A percentile compares a stretch with the other conserved stretches of the same genome.
Conservation (phyloP, 1,140 invertebrate genomes). For the Macrobrachium rosenbergii region DNA sequence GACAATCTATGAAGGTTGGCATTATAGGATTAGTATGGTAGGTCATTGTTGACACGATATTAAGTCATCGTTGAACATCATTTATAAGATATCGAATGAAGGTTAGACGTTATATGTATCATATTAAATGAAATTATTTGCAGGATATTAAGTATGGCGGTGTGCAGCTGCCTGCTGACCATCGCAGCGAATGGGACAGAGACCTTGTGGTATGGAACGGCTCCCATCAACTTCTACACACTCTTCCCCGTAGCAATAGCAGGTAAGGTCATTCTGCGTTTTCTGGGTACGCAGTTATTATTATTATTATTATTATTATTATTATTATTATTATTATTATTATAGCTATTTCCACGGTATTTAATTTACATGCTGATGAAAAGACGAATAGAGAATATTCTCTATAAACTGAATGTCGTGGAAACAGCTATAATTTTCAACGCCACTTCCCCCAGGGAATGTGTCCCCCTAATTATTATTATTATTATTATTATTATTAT, state of each 20-base stretch:
- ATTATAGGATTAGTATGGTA: no score
- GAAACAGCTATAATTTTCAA: no score
- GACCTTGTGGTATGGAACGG: slow-evolving; percentile 60
- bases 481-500: no score
- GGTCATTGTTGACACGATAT: no score
- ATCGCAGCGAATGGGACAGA: slow-evolving; percentile 59
- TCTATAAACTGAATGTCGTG: no score
- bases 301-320: not conserved
- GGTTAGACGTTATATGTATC: not conserved
- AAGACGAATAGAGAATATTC: no score
- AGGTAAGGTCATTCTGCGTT: not conserved
- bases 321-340: not conserved
- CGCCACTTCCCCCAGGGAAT: no score
- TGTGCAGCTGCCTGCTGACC: slow-evolving; percentile 59
- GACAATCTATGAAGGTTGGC: no score
- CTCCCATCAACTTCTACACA: slow-evolving; percentile 65
- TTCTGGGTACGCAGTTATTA: not conserved
- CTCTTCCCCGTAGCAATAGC: slow-evolving; percentile 60
- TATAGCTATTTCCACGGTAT: no score
- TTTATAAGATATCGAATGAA: not conserved
- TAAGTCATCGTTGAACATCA: not conserved
- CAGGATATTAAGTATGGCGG: slow-evolving; percentile 62
- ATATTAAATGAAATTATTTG: not conserved
- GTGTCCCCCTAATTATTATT: no score
- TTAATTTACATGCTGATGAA: no score